These are phyloP conservation scores for Cuniculus paca DNA, from an alignment of 2,797 vertebrate species.

Conservation along the genomic window DNA sequence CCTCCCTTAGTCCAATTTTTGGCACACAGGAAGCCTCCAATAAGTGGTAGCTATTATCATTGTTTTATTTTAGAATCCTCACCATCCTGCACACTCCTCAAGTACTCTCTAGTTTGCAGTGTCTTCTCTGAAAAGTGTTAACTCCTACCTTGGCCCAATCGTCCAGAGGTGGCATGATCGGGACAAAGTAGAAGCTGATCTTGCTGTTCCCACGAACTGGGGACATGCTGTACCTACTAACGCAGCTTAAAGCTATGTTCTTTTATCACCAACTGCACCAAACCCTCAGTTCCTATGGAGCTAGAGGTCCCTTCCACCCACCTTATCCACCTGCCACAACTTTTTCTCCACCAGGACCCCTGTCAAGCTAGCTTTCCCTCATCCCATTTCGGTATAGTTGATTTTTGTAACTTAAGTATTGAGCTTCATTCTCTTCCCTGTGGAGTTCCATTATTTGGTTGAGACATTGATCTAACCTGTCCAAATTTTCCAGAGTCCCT, in stretches of 20 bases:
- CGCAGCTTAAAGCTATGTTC: neutral
- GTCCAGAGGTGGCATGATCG: neutral
- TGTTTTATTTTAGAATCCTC: slow-evolving; percentile 26
- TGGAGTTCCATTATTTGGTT: neutral
- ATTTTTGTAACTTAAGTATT: neutral
- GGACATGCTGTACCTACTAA: neutral
- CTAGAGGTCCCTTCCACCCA: neutral
- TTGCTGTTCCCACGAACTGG: neutral
- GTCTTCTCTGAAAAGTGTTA: neutral
- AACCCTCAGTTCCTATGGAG: neutral
- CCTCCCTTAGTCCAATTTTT: neutral
- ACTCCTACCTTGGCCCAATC: neutral
- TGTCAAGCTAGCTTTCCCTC: neutral
- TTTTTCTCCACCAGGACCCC: slow-evolving; percentile 7
- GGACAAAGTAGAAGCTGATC: neutral
- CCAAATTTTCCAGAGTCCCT: neutral
- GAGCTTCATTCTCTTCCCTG: neutral
- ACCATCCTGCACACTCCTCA: neutral
- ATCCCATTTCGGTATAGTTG: neutral
- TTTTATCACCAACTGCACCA: neutral
- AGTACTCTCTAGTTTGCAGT: neutral
- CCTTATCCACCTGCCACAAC: neutral
- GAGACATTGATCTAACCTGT: neutral
- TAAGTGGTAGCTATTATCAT: neutral
- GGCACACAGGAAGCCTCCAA: neutral